phyloP scores from a whole-genome alignment of 30 jellyfish, hydroid and myxozoan species.

The Aurelia coerulea region DNA sequence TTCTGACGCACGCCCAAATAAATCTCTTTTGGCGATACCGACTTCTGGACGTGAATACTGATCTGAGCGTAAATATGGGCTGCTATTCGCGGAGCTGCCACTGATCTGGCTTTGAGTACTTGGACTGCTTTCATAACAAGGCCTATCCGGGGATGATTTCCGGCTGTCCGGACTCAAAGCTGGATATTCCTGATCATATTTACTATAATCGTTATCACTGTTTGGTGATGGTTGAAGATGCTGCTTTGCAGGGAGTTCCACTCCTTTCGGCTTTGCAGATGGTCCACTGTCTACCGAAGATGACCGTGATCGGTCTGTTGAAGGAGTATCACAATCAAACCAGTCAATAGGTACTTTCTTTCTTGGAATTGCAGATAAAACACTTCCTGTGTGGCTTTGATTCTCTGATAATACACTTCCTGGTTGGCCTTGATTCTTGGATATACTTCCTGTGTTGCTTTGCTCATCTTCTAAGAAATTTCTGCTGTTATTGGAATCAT shows the following conservation, averaged over 20 bases:
- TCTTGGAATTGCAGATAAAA: slow-evolving; percentile 2
- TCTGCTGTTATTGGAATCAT: no score
- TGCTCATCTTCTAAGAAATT: neutral
- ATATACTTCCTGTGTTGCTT: neutral
- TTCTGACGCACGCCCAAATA: neutral
- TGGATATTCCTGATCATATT: slow-evolving; percentile 54
- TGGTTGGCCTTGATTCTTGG: neutral
- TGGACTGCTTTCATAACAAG: neutral
- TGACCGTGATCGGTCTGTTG: slow-evolving; percentile 47
- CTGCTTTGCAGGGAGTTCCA: neutral
- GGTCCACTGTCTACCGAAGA: slow-evolving; percentile 31
- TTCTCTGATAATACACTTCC: no score
- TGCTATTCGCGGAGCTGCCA: no score
- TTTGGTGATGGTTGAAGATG: neutral
- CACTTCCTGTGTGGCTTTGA: neutral
- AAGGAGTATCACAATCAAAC: slow-evolving; percentile 45
- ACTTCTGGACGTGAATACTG: neutral
- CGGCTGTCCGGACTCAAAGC: slow-evolving; percentile 34
- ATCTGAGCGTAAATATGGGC: neutral
- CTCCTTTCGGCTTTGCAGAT: neutral
- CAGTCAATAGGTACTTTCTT: slow-evolving; percentile 34
- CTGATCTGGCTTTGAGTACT: neutral
- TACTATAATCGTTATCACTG: neutral
- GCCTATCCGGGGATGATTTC: slow-evolving; percentile 12
- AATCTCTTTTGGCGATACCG: slow-evolving; percentile 9